Evolutionary conservation across 2,113 vertebrate species (phyloP).

Genomic region (Mormyrus lacerda): DNA sequence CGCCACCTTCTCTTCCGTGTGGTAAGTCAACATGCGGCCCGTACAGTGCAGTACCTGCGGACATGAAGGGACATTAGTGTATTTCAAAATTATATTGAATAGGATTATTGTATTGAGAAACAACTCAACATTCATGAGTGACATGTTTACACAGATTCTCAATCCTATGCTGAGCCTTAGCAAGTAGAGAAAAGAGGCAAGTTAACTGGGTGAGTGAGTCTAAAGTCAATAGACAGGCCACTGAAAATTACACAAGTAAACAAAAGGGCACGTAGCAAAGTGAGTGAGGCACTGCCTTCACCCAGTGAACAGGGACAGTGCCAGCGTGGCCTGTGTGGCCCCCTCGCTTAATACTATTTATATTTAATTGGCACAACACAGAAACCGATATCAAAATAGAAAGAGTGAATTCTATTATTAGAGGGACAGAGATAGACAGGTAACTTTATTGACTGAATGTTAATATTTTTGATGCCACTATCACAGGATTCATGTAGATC

Average conservation of each 20-base stretch:
- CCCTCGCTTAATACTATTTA: not conserved
- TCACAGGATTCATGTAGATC: not conserved
- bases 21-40: constrained; percentile 59
- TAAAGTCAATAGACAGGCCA: not conserved
- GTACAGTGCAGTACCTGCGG: constrained; percentile 75
- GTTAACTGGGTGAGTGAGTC: not conserved
- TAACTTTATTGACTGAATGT: not conserved
- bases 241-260: not conserved
- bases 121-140: not conserved
- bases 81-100: not conserved
- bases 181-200: not conserved
- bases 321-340: not conserved
- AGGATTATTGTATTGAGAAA: not conserved
- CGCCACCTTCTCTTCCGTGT: constrained; percentile 20
- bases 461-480: not conserved
- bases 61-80: not conserved
- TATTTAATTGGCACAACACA: not conserved
- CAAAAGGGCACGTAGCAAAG: not conserved
- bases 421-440: not conserved
- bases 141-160: not conserved
- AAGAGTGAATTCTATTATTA: not conserved
- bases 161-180: not conserved
- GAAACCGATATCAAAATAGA: not conserved
- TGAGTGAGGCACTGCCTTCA: not conserved
- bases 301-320: not conserved